Conservation (phyloP, 2,113 vertebrate species). For the Dromaius novaehollandiae region DNA sequence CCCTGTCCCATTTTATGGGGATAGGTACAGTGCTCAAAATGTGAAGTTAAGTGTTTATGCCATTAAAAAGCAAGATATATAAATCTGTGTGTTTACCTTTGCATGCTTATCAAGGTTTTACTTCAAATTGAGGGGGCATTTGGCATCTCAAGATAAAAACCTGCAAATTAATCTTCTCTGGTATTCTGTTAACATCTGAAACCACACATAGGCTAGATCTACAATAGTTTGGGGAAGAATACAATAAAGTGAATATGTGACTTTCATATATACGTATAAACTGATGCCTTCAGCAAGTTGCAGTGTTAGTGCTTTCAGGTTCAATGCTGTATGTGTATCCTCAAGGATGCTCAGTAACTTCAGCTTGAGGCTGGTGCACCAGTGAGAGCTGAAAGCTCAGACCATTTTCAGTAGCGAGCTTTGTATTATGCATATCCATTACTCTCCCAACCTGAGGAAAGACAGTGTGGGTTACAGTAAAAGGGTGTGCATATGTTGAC, state of each 20-base stretch:
- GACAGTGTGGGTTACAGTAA: background rate
- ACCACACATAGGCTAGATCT: background rate
- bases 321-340: background rate
- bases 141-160: background rate
- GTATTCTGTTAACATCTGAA: background rate
- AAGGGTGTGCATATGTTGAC: background rate
- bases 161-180: background rate
- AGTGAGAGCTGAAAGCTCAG: background rate
- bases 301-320: background rate
- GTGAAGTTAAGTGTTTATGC: background rate
- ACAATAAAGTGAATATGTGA: background rate
- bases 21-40: background rate
- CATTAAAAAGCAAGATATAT: background rate
- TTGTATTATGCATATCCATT: conserved; percentile 15
- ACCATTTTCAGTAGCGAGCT: background rate
- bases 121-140: background rate
- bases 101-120: background rate
- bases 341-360: background rate
- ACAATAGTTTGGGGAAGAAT: background rate
- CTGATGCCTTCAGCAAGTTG: background rate
- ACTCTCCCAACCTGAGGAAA: background rate
- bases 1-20: background rate
- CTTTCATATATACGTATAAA: background rate
- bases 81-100: background rate
- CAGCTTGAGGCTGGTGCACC: background rate